Evolutionary conservation across 2,113 vertebrate genomes (phyloP).

Genomic region (Neomonachus schauinslandi): DNA sequence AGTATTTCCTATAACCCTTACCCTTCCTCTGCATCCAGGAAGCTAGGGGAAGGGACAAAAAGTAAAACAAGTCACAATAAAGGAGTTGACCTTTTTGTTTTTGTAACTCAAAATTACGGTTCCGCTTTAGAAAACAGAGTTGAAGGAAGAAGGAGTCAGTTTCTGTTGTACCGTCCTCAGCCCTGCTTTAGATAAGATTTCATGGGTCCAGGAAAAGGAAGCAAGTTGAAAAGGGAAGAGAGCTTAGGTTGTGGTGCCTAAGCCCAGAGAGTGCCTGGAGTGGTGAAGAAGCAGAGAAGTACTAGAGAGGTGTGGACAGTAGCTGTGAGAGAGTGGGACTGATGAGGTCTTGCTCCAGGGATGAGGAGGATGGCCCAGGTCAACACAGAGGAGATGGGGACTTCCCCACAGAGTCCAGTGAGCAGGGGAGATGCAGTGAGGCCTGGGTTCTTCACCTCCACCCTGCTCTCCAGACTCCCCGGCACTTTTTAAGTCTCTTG

Average conservation of each 20-base stretch:
- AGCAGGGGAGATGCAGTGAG: neutral
- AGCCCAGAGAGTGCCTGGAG: neutral
- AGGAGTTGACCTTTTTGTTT: neutral
- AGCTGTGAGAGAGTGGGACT: accelerated
- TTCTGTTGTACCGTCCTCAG: neutral
- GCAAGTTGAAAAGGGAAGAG: neutral
- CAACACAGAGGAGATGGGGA: neutral
- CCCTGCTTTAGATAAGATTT: neutral
- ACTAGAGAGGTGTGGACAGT: no score
- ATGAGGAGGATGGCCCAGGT: neutral
- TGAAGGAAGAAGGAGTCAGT: neutral
- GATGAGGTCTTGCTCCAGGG: neutral
- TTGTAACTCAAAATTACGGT: neutral
- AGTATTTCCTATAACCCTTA: neutral
- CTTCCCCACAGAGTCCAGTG: neutral
- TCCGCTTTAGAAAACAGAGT: neutral
- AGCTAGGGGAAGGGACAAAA: neutral
- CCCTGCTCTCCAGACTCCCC: neutral
- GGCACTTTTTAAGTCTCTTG: neutral
- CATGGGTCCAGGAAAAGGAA: neutral
- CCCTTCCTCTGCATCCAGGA: neutral
- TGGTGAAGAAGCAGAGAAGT: neutral
- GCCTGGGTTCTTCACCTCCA: neutral
- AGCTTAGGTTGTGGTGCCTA: neutral
- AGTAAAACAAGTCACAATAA: neutral